These are phyloP conservation scores for Cinclus cinclus DNA, from an alignment of 2,113 vertebrate genomes.

Conservation along the genomic window DNA sequence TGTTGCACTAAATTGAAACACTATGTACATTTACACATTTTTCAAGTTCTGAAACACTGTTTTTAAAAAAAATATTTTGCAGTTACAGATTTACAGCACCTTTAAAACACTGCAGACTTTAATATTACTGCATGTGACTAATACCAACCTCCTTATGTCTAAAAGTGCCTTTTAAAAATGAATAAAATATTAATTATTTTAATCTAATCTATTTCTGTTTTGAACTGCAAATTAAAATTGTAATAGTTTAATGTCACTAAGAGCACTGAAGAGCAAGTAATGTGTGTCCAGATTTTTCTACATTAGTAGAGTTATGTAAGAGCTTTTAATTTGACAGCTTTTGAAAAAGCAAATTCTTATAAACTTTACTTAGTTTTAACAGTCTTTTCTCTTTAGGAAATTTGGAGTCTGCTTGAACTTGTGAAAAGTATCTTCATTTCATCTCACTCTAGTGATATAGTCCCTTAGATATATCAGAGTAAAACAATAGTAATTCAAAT, in stretches of 20 bases:
- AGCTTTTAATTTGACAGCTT: conserved; percentile 39
- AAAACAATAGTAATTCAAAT: neutral
- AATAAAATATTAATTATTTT: conserved; percentile 43
- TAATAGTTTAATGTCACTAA: conserved; percentile 5
- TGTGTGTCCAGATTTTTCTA: neutral
- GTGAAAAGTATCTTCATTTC: neutral
- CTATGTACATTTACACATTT: neutral
- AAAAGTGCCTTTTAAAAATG: conserved; percentile 35
- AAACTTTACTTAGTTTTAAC: conserved; percentile 29
- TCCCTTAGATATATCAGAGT: neutral
- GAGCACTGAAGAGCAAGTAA: neutral
- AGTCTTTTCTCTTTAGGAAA: neutral
- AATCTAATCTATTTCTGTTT: conserved; percentile 15
- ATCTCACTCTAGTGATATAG: neutral
- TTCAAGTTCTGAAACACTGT: neutral
- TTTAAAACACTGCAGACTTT: conserved; percentile 12
- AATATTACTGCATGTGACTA: neutral
- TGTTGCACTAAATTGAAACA: neutral
- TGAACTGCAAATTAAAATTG: conserved; percentile 17
- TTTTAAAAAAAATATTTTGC: neutral
- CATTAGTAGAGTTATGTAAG: conserved; percentile 48
- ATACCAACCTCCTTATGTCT: neutral
- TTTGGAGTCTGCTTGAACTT: neutral
- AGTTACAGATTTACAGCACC: neutral
- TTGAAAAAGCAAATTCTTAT: conserved; percentile 53